Percentiles rank a stretch among this genome's conserved stretches.
phyloP scores from a whole-genome alignment of 2,888 invertebrate species.

The Drosophila birchii region DNA sequence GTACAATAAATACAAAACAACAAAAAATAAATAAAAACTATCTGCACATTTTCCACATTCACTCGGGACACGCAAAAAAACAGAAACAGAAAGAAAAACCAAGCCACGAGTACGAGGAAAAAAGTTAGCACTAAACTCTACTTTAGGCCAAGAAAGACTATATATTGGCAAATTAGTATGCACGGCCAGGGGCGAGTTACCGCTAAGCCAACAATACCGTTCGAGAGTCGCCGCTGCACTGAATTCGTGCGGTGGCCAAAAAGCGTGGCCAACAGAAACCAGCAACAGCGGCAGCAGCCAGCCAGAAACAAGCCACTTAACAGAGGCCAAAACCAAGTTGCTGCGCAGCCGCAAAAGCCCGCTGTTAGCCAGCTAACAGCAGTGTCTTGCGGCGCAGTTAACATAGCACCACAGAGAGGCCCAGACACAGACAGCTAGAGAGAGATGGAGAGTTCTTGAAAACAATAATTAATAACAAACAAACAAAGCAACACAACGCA shows the following conservation, averaged over 20 bases:
- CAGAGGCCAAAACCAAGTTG: conserved; percentile 36
- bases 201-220: conserved; percentile 83
- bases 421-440: background rate
- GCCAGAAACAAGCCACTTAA: conserved; percentile 27
- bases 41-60: conserved; percentile 46
- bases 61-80: conserved; percentile 56
- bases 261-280: conserved; percentile 59
- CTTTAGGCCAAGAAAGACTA: conserved; percentile 4
- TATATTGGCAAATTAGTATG: conserved; percentile 22
- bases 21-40: conserved; percentile 14
- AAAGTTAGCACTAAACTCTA: background rate
- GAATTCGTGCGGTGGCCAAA: conserved; percentile 79
- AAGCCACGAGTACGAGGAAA: conserved; percentile 1
- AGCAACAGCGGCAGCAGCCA: conserved; percentile 6
- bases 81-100: conserved; percentile 18
- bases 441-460: conserved; percentile 8
- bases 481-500: conserved; percentile 4
- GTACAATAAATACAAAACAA: background rate
- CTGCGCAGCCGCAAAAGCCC: conserved; percentile 68
- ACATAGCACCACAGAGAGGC: background rate
- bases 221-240: conserved; percentile 85
- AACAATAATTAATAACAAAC: conserved; percentile 16
- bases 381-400: conserved; percentile 31
- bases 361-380: conserved; percentile 49
- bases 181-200: conserved; percentile 38